Conservation (phyloP, 2,113 vertebrate species). For the Prunella fulvescens region DNA sequence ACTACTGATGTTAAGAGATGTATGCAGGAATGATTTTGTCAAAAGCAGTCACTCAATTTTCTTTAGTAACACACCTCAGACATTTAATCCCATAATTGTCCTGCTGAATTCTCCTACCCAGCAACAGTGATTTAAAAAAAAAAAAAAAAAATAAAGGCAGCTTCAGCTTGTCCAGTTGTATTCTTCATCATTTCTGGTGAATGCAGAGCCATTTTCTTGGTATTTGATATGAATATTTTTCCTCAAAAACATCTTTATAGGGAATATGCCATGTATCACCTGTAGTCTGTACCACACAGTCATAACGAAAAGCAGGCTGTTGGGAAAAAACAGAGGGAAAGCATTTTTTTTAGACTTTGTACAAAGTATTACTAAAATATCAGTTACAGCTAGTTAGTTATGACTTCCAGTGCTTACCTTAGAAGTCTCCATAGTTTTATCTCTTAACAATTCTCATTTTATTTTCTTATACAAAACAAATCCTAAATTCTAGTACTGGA, state of each 20-base stretch:
- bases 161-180: neutral
- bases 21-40: neutral
- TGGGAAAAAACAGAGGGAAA: slow-evolving; percentile 21
- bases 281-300: slow-evolving; percentile 88
- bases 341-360: neutral
- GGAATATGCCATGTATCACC: slow-evolving; percentile 90
- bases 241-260: slow-evolving; percentile 79
- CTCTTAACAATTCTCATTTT: neutral
- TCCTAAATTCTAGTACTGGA: neutral
- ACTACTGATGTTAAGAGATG: neutral
- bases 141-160: neutral
- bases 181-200: slow-evolving; percentile 38
- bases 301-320: slow-evolving; percentile 79
- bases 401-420: neutral
- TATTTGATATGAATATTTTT: slow-evolving; percentile 81
- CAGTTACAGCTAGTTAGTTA: neutral
- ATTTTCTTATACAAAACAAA: neutral
- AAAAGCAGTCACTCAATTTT: neutral
- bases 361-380: neutral
- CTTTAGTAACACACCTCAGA: neutral
- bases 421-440: neutral
- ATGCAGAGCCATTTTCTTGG: slow-evolving; percentile 93
- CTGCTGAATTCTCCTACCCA: neutral
- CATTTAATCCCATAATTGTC: neutral
- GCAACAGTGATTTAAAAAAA: neutral